Conservation (phyloP, 1,140 invertebrate species). For the Drosophila truncata region DNA sequence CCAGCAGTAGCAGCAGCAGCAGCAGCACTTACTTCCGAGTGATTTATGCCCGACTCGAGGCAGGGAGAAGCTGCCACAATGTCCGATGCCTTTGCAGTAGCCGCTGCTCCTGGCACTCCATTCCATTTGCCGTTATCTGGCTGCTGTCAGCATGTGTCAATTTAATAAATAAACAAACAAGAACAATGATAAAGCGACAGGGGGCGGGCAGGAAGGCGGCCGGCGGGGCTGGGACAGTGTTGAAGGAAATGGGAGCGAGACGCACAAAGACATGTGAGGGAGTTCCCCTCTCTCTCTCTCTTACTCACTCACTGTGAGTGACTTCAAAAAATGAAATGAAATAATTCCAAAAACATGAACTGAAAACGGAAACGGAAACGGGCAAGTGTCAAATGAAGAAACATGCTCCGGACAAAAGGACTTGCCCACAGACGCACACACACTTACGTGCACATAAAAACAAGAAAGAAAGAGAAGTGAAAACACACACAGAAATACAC, state of each 20-base stretch:
- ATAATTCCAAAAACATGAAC: constrained; percentile 83
- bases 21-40: constrained; percentile 59
- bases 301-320: constrained; percentile 21
- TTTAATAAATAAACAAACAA: constrained; percentile 77
- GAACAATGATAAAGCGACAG: constrained; percentile 71
- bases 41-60: constrained; percentile 63
- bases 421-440: constrained; percentile 12
- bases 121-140: constrained; percentile 59
- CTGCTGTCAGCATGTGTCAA: constrained; percentile 77
- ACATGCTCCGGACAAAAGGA: constrained; percentile 62
- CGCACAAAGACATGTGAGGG: constrained; percentile 18
- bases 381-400: constrained; percentile 76
- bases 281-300: constrained; percentile 18
- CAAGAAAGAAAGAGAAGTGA: constrained; percentile 2
- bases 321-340: constrained; percentile 80
- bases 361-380: constrained; percentile 82
- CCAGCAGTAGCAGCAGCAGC: constrained; percentile 35
- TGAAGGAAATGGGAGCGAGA: constrained; percentile 10
- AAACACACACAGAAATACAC: constrained; percentile 19
- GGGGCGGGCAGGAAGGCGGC: constrained; percentile 8
- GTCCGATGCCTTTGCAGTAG: constrained; percentile 43
- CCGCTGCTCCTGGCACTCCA: constrained; percentile 46
- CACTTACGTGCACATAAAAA: not conserved
- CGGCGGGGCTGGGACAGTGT: constrained; percentile 3
- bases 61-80: constrained; percentile 44